A percentile compares a stretch with the other conserved stretches of the same genome.
These are phyloP conservation scores for Saxidomus purpurata DNA, from an alignment of 1,140 invertebrate species.

Conservation along the genomic window DNA sequence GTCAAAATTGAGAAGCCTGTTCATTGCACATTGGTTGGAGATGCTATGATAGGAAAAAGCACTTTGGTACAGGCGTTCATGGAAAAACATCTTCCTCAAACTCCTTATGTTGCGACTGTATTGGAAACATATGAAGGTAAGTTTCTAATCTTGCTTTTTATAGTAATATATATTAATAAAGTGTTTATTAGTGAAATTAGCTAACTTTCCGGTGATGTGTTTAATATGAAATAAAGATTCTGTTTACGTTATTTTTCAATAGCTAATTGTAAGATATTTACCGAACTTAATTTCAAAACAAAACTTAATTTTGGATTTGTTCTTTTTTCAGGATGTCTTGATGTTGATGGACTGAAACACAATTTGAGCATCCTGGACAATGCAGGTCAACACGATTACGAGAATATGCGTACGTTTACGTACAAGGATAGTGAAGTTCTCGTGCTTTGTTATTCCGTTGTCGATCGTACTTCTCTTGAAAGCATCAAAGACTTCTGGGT, in stretches of 20 bases:
- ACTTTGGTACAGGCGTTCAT: conserved; percentile 60
- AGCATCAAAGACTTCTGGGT: conserved; percentile 96
- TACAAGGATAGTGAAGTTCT: conserved; percentile 92
- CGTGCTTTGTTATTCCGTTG: conserved; percentile 99
- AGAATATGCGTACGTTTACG: conserved; percentile 58
- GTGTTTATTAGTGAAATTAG: too few species aligned
- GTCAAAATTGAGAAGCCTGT: conserved; percentile 63
- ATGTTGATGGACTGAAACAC: conserved; percentile 56
- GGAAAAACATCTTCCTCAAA: conserved; percentile 56
- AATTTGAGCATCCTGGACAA: conserved; percentile 63
- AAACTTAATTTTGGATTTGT: too few species aligned
- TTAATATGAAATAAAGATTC: too few species aligned
- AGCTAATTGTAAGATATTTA: too few species aligned
- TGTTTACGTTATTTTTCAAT: too few species aligned
- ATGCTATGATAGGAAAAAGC: conserved; percentile 68
- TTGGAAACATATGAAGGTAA: conserved; percentile 59
- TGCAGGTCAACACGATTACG: conserved; percentile 66
- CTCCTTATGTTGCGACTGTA: conserved; percentile 60
- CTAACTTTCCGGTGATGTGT: too few species aligned
- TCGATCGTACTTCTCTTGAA: conserved; percentile 98
- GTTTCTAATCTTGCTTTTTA: background rate
- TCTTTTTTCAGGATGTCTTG: conserved; percentile 53
- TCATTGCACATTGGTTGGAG: conserved; percentile 55
- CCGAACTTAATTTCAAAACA: too few species aligned
- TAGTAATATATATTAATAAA: background rate